Conservation (phyloP, 2,888 invertebrate genomes). For the Pyrgus malvae region DNA sequence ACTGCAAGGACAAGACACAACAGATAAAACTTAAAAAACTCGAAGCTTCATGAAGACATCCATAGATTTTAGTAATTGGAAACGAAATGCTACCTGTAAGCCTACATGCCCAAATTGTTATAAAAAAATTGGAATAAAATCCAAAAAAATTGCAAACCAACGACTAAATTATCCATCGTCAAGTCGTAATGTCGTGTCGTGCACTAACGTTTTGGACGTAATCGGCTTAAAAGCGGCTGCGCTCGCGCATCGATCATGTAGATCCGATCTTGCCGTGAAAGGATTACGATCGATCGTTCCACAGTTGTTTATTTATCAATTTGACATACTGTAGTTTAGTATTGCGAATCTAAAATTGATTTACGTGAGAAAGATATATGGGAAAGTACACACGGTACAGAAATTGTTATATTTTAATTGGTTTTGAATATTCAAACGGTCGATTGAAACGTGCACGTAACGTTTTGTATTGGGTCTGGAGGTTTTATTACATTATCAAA, state of each 20-base stretch:
- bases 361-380: slow-evolving; percentile 64
- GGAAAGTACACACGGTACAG: slow-evolving; percentile 42
- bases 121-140: too few relatives aligned
- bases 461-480: slow-evolving; percentile 8
- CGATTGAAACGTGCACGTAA: slow-evolving; percentile 26
- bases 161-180: too few relatives aligned
- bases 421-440: slow-evolving; percentile 27
- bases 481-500: not conserved
- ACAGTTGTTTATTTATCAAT: slow-evolving; percentile 67
- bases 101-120: too few relatives aligned
- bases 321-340: slow-evolving; percentile 56
- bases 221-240: slow-evolving; percentile 25
- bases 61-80: too few relatives aligned
- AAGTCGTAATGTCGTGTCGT: too few relatives aligned
- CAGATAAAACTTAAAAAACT: too few relatives aligned
- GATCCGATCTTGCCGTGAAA: slow-evolving; percentile 56
- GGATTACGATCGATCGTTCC: slow-evolving; percentile 51
- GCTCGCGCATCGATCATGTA: slow-evolving; percentile 55
- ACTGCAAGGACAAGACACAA: too few relatives aligned
- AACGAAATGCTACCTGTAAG: too few relatives aligned
- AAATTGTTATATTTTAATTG: slow-evolving; percentile 28
- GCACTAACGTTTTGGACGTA: too few relatives aligned
- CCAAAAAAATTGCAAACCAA: too few relatives aligned
- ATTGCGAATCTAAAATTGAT: slow-evolving; percentile 69
- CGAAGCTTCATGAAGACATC: too few relatives aligned